Percentiles rank a stretch among this genome's conserved stretches.
Conservation (phyloP, 1,140 invertebrate species). For the Drosophila trapezifrons region DNA sequence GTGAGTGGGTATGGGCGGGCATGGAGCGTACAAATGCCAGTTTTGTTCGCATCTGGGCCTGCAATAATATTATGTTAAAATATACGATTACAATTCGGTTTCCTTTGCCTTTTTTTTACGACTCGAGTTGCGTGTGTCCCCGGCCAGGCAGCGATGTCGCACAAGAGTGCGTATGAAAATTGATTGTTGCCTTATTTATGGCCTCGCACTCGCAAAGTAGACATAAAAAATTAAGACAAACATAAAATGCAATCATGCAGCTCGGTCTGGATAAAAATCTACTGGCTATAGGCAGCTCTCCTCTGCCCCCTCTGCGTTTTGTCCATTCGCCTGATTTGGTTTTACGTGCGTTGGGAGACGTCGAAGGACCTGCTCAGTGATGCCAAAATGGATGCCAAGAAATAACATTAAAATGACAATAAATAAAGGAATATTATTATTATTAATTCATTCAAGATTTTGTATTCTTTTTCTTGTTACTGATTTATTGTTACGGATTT, state of each 20-base stretch:
- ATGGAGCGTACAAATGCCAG: slow-evolving; percentile 20
- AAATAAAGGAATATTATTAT: neutral
- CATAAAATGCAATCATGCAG: slow-evolving; percentile 82
- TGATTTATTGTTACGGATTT: too few relatives aligned
- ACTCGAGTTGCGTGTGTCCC: slow-evolving; percentile 47
- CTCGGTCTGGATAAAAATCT: slow-evolving; percentile 42
- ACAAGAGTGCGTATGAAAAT: slow-evolving; percentile 80
- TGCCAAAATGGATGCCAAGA: neutral
- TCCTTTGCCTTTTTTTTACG: slow-evolving; percentile 59
- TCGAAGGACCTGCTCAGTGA: slow-evolving; percentile 7
- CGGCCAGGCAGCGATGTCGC: slow-evolving; percentile 49
- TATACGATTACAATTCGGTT: slow-evolving; percentile 76
- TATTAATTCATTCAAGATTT: too few relatives aligned
- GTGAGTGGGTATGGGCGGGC: slow-evolving; percentile 45
- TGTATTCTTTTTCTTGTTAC: too few relatives aligned
- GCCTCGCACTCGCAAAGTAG: slow-evolving; percentile 66
- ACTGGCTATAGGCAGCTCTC: slow-evolving; percentile 7
- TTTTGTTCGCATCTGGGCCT: slow-evolving; percentile 59
- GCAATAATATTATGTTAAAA: slow-evolving; percentile 81
- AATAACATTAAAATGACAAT: neutral
- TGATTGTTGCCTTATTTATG: slow-evolving; percentile 81
- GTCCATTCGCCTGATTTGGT: slow-evolving; percentile 79
- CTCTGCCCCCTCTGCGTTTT: slow-evolving; percentile 14
- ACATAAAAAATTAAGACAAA: slow-evolving; percentile 81
- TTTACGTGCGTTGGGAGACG: slow-evolving; percentile 72